A percentile compares a stretch with the other conserved stretches of the same genome.
Evolutionary conservation across 1,140 invertebrate species (phyloP).

Genomic region (Drosophila albomicans): DNA sequence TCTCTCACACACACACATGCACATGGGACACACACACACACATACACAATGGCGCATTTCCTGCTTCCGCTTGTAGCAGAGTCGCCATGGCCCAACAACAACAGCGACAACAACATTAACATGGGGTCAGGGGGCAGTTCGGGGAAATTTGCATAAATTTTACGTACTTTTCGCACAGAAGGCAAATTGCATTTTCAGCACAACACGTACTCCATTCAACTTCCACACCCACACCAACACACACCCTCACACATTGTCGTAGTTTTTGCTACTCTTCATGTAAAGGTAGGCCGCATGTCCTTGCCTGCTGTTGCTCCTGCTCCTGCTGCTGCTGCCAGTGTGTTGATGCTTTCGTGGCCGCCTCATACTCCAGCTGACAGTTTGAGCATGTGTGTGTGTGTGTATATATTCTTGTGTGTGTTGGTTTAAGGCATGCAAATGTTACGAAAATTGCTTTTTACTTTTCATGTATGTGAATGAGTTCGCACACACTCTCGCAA

Average conservation of each 20-base stretch:
- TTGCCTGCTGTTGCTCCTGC: slow-evolving; percentile 26
- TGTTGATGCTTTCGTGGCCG: slow-evolving; percentile 11
- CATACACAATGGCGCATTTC: slow-evolving; percentile 72
- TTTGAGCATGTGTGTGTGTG: neutral
- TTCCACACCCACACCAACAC: slow-evolving; percentile 39
- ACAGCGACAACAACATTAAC: neutral
- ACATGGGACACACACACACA: slow-evolving; percentile 41
- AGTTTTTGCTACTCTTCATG: slow-evolving; percentile 39
- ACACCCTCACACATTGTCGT: slow-evolving; percentile 41
- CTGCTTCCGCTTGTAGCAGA: slow-evolving; percentile 74
- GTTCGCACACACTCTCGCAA: slow-evolving; percentile 42
- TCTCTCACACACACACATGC: neutral
- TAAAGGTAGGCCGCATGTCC: slow-evolving; percentile 71
- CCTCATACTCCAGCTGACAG: slow-evolving; percentile 11
- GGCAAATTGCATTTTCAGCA: slow-evolving; percentile 82
- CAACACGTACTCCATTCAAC: slow-evolving; percentile 82
- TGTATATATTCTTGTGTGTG: slow-evolving; percentile 44
- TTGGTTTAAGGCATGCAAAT: slow-evolving; percentile 80
- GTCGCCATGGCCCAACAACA: slow-evolving; percentile 43
- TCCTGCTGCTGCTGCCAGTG: slow-evolving; percentile 11
- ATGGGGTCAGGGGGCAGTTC: slow-evolving; percentile 61
- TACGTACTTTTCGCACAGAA: slow-evolving; percentile 81
- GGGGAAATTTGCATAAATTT: slow-evolving; percentile 79
- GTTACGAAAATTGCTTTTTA: slow-evolving; percentile 83
- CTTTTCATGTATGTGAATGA: slow-evolving; percentile 75